phyloP scores from a whole-genome alignment of 2,797 vertebrate species.

The Enteromius treurensis region DNA sequence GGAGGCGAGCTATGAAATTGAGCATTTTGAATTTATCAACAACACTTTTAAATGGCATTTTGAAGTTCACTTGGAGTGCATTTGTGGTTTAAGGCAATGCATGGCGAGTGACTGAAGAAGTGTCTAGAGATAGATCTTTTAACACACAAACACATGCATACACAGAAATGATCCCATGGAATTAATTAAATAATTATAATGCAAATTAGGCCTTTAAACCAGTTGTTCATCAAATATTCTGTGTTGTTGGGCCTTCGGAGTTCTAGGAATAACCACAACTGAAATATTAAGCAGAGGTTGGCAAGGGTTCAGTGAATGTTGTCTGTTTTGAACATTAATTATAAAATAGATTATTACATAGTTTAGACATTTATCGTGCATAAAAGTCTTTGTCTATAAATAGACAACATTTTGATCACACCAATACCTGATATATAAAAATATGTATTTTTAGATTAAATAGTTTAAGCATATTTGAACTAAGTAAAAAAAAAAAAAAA shows the following conservation, averaged over 20 bases:
- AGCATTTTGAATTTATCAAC: constrained; percentile 12
- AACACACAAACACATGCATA: background rate
- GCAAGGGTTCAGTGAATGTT: background rate
- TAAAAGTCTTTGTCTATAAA: constrained; percentile 7
- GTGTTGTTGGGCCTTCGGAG: background rate
- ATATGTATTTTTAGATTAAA: background rate
- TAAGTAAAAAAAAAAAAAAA: too few species aligned
- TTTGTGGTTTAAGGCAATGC: constrained; percentile 32
- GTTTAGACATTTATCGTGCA: background rate
- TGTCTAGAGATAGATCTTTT: constrained; percentile 16
- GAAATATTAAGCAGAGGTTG: constrained; percentile 26
- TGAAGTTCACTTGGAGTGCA: constrained; percentile 17
- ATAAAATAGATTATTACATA: background rate
- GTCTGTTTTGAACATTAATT: background rate
- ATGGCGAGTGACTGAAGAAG: constrained; percentile 6
- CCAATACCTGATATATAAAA: background rate
- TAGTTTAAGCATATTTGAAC: background rate
- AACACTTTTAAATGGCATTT: constrained; percentile 16
- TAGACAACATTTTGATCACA: background rate
- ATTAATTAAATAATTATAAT: constrained; percentile 31
- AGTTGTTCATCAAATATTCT: constrained; percentile 30
- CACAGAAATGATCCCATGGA: background rate
- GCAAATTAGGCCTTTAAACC: constrained; percentile 42
- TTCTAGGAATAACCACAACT: constrained; percentile 29
- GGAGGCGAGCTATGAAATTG: background rate